These are phyloP conservation scores for Ellobius talpinus DNA, from an alignment of 2,113 vertebrate species.

Conservation along the genomic window DNA sequence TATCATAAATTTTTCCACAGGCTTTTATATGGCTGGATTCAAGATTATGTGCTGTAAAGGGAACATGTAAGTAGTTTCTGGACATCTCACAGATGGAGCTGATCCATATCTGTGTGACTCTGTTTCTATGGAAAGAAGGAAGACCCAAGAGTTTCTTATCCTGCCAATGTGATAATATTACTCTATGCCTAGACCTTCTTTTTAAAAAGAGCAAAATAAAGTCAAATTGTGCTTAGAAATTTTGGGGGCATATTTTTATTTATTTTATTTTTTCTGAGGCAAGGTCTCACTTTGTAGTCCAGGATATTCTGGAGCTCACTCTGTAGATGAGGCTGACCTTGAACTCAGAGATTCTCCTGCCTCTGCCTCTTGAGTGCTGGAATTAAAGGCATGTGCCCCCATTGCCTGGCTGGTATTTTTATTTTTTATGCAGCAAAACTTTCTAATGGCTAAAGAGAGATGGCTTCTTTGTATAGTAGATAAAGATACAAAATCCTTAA, in stretches of 20 bases:
- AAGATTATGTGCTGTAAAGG: background rate
- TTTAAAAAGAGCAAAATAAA: slow-evolving; percentile 18
- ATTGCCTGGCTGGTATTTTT: no score
- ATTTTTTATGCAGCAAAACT: background rate
- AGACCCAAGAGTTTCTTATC: background rate
- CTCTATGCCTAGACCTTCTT: background rate
- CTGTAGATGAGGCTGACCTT: no score
- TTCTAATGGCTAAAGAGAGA: background rate
- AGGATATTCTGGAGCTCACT: no score
- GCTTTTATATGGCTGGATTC: background rate
- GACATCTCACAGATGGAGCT: background rate
- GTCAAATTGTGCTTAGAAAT: background rate
- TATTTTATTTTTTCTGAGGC: background rate
- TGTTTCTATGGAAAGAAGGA: background rate
- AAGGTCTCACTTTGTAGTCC: no score
- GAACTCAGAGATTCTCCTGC: no score
- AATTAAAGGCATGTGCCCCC: no score
- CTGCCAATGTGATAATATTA: background rate
- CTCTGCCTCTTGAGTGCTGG: no score
- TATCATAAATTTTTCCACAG: background rate
- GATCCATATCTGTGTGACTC: background rate
- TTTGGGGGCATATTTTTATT: background rate
- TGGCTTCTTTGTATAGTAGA: background rate
- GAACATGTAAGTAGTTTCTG: background rate
- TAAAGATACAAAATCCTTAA: slow-evolving; percentile 13